These are phyloP conservation scores for Pungitius pungitius DNA, from an alignment of 2,113 vertebrate species.

Conservation along the genomic window DNA sequence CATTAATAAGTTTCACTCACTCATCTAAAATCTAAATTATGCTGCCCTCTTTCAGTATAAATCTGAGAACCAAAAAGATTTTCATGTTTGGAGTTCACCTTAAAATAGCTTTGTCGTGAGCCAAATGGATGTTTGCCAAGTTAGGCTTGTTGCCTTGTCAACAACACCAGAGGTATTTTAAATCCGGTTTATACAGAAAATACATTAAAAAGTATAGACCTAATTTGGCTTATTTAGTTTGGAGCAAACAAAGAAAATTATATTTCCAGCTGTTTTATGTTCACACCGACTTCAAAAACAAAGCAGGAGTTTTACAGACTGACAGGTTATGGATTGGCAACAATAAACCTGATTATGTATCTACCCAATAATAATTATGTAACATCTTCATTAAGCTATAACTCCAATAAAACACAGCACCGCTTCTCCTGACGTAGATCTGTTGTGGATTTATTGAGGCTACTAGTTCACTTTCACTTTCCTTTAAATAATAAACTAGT, in stretches of 20 bases:
- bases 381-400: neutral
- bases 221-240: neutral
- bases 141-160: neutral
- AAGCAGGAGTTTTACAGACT: neutral
- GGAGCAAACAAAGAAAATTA: neutral
- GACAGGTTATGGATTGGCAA: neutral
- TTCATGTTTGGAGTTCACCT: neutral
- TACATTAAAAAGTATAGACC: neutral
- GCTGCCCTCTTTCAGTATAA: neutral
- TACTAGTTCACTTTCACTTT: neutral
- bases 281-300: neutral
- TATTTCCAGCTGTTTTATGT: neutral
- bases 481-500: neutral
- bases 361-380: neutral
- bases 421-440: neutral
- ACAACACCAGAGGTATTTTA: neutral
- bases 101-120: neutral
- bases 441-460: neutral
- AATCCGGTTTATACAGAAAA: neutral
- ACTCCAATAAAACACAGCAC: neutral
- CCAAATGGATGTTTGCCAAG: neutral
- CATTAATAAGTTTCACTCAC: too few species aligned
- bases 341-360: too few species aligned
- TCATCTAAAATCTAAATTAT: too few species aligned
- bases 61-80: neutral